Evolutionary conservation across 2,113 vertebrate genomes (phyloP).

Genomic region (Dasyurus viverrinus): DNA sequence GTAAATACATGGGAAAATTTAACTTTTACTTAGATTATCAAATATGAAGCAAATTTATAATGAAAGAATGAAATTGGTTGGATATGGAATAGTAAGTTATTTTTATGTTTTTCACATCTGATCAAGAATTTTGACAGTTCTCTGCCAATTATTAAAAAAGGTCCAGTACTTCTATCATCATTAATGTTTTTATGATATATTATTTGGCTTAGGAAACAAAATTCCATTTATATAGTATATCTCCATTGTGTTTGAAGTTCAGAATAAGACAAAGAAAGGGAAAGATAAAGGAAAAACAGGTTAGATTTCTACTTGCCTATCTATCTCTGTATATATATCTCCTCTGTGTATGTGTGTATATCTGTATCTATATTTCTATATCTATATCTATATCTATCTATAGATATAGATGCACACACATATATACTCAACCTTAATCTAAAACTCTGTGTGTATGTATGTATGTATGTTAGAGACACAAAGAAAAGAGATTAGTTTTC

Average conservation of each 20-base stretch:
- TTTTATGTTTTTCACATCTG: neutral
- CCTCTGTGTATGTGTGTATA: too few species aligned
- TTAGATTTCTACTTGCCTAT: too few species aligned
- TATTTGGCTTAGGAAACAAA: slow-evolving; percentile 38
- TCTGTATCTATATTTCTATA: too few species aligned
- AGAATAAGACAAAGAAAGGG: neutral
- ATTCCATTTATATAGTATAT: neutral
- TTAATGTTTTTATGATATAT: neutral
- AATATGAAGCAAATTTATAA: neutral
- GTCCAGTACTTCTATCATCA: neutral
- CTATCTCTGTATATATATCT: too few species aligned
- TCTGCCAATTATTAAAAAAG: slow-evolving; percentile 41
- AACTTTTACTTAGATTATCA: neutral
- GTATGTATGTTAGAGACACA: too few species aligned
- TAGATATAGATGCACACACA: too few species aligned
- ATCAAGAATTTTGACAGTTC: neutral
- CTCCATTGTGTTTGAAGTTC: neutral
- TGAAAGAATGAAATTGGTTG: too few species aligned
- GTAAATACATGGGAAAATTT: slow-evolving; percentile 6
- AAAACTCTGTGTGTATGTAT: too few species aligned
- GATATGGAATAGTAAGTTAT: too few species aligned
- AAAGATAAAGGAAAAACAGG: neutral
- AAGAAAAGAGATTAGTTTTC: too few species aligned
- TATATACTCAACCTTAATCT: too few species aligned
- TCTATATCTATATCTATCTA: too few species aligned